A percentile compares a stretch with the other conserved stretches of the same genome.
These are phyloP conservation scores for Chromobotia macracanthus DNA, from an alignment of 2,797 vertebrate species.

Conservation along the genomic window DNA sequence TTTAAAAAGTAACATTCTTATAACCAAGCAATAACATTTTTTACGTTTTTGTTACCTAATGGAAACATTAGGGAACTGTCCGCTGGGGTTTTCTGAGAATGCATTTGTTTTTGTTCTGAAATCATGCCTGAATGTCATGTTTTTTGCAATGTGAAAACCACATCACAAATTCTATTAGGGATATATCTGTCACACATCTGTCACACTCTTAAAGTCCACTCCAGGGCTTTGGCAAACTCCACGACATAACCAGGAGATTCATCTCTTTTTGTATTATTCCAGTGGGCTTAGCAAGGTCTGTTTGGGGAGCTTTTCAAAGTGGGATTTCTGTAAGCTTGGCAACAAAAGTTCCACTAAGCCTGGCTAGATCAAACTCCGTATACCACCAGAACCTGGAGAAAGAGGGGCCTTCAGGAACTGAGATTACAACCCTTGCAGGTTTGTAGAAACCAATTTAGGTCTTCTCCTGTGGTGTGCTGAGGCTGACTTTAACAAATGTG, in stretches of 20 bases:
- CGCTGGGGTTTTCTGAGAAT: background rate
- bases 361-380: constrained; percentile 35
- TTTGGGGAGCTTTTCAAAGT: constrained; percentile 13
- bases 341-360: constrained; percentile 50
- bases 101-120: background rate
- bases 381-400: constrained; percentile 24
- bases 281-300: constrained; percentile 18
- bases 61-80: no score
- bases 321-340: constrained; percentile 49
- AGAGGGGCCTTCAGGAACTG: constrained; percentile 27
- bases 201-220: constrained; percentile 19
- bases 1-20: no score
- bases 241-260: constrained; percentile 22
- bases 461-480: constrained; percentile 6
- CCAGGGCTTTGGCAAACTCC: constrained; percentile 14
- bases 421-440: constrained; percentile 34
- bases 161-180: constrained; percentile 8
- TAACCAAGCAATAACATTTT: no score
- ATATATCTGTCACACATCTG: constrained; percentile 23
- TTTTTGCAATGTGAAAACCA: background rate
- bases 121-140: background rate
- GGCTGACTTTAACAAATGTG: constrained; percentile 14
- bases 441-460: constrained; percentile 43
- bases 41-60: no score
- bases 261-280: constrained; percentile 28